Evolutionary conservation across 2,888 invertebrate genomes (phyloP).

Genomic region (Iphiclides podalirius): DNA sequence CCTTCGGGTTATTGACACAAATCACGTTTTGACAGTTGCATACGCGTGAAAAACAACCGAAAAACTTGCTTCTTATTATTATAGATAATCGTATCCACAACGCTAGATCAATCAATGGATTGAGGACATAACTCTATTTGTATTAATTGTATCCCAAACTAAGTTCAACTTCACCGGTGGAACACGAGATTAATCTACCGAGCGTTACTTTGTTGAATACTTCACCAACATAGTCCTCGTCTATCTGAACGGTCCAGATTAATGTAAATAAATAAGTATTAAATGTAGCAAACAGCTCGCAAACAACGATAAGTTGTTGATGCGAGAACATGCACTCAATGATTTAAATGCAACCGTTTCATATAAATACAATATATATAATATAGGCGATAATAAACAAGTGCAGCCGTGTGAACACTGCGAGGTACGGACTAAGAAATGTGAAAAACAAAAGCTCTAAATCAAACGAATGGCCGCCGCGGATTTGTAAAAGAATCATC

Average conservation of each 20-base stretch:
- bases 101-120: slow-evolving; percentile 58
- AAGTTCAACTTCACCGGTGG: slow-evolving; percentile 62
- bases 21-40: slow-evolving; percentile 24
- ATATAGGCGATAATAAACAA: neutral
- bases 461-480: neutral
- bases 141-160: slow-evolving; percentile 51
- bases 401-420: neutral
- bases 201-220: too few species aligned
- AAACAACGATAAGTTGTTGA: too few species aligned
- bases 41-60: slow-evolving; percentile 28
- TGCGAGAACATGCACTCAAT: neutral
- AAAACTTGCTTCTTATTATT: slow-evolving; percentile 49
- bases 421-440: neutral
- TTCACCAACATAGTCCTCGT: neutral
- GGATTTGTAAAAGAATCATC: slow-evolving; percentile 10
- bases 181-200: too few species aligned
- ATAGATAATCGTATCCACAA: slow-evolving; percentile 56
- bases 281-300: neutral
- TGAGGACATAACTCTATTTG: slow-evolving; percentile 59
- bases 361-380: neutral
- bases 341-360: neutral
- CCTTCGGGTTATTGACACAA: slow-evolving; percentile 11
- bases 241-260: neutral
- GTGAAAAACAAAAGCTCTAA: neutral
- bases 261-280: neutral